These are phyloP conservation scores for Patella pellucida DNA, from an alignment of 2,888 invertebrate species.

Conservation along the genomic window DNA sequence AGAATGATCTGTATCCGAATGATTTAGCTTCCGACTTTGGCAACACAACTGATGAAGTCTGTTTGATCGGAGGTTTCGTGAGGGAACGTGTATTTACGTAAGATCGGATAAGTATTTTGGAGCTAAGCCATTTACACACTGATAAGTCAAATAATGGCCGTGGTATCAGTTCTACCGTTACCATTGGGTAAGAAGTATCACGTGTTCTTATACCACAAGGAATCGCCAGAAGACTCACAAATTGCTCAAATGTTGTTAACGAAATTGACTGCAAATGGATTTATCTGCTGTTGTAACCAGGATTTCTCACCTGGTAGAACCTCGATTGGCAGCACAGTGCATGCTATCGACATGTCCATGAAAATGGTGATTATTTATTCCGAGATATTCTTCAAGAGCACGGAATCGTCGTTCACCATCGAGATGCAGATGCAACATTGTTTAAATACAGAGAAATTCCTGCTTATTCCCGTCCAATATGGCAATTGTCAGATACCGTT, in stretches of 20 bases:
- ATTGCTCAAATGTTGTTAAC: not conserved
- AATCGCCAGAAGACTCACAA: not conserved
- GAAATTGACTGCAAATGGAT: not conserved
- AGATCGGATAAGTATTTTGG: no score
- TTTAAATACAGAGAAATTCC: not conserved
- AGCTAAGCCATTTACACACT: no score
- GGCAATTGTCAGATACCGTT: not conserved
- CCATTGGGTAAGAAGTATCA: not conserved
- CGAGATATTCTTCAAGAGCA: not conserved
- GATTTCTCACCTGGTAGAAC: not conserved
- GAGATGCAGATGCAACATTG: not conserved
- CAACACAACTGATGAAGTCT: no score
- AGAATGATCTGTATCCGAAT: no score
- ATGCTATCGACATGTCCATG: not conserved
- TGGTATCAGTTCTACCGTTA: not conserved
- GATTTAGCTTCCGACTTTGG: no score
- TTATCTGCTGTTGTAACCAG: not conserved
- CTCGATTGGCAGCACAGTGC: not conserved
- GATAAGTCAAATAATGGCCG: no score
- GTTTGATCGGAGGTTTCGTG: no score
- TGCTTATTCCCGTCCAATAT: not conserved
- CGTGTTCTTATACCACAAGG: not conserved
- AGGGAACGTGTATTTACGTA: no score
- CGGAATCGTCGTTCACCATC: not conserved
- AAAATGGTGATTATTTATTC: slow-evolving; percentile 3